These are phyloP conservation scores for Sciurus carolinensis DNA, from an alignment of 2,797 vertebrate species.

Conservation along the genomic window DNA sequence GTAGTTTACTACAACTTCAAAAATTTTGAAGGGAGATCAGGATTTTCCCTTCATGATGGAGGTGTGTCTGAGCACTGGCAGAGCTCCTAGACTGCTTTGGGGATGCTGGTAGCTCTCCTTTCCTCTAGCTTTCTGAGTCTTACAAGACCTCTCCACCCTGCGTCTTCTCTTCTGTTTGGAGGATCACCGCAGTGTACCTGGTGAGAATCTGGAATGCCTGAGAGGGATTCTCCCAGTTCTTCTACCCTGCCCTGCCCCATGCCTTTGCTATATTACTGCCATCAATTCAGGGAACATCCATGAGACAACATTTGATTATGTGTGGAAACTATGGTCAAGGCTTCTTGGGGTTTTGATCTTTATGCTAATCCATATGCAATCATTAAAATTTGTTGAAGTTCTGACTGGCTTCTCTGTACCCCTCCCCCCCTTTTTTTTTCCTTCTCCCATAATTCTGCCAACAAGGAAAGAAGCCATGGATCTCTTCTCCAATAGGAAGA, in stretches of 20 bases:
- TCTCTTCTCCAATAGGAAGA: conserved; percentile 15
- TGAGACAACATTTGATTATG: background rate
- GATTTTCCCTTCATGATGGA: background rate
- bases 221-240: background rate
- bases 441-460: background rate
- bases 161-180: background rate
- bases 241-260: background rate
- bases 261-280: background rate
- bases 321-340: background rate
- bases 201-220: background rate
- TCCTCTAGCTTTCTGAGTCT: background rate
- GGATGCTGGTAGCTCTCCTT: background rate
- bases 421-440: background rate
- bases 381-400: background rate
- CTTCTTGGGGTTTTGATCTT: background rate
- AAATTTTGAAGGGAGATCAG: background rate
- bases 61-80: background rate
- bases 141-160: background rate
- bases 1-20: background rate
- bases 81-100: background rate
- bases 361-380: background rate
- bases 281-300: background rate
- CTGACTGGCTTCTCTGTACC: background rate
- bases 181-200: background rate
- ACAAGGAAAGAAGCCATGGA: background rate